Percentiles rank a stretch among this genome's conserved stretches.
Evolutionary conservation across 2,888 invertebrate genomes (phyloP).

Genomic region (Rhagonycha fulva): DNA sequence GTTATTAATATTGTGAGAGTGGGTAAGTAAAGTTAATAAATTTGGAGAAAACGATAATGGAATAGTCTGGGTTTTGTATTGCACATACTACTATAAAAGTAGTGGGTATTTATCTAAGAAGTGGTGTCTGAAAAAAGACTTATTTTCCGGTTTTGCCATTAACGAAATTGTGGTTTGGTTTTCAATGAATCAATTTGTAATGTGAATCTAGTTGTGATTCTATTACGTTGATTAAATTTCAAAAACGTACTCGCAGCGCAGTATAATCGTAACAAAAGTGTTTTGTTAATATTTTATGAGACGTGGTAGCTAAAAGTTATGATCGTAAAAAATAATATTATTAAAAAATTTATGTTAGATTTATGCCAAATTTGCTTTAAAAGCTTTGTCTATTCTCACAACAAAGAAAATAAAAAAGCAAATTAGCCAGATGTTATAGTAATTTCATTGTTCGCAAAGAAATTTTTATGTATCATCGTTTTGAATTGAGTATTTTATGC

Average conservation of each 20-base stretch:
- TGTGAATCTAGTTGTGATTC: conserved; percentile 37
- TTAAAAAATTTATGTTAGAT: conserved; percentile 29
- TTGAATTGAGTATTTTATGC: conserved; percentile 32
- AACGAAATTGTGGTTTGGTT: conserved; percentile 37
- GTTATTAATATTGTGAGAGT: not conserved
- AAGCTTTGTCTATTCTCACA: conserved; percentile 24
- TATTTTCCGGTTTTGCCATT: conserved; percentile 32
- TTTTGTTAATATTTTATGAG: conserved; percentile 17
- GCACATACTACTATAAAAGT: conserved; percentile 16
- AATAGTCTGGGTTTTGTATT: conserved; percentile 18
- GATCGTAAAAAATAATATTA: conserved; percentile 28
- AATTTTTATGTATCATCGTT: conserved; percentile 36
- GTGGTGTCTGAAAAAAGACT: conserved; percentile 28
- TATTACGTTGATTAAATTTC: conserved; percentile 42
- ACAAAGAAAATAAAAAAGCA: conserved; percentile 31
- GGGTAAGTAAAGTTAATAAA: conserved; percentile 20
- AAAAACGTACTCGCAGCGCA: conserved; percentile 14
- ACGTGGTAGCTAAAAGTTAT: conserved; percentile 24
- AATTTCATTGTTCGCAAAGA: conserved; percentile 31
- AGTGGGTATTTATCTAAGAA: conserved; percentile 25
- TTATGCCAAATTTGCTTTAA: conserved; percentile 31
- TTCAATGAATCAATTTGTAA: conserved; percentile 43
- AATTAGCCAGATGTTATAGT: conserved; percentile 36
- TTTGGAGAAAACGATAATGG: conserved; percentile 19
- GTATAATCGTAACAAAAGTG: not conserved